phyloP scores from a whole-genome alignment of 1,140 invertebrate species.

The Lithobius niger region DNA sequence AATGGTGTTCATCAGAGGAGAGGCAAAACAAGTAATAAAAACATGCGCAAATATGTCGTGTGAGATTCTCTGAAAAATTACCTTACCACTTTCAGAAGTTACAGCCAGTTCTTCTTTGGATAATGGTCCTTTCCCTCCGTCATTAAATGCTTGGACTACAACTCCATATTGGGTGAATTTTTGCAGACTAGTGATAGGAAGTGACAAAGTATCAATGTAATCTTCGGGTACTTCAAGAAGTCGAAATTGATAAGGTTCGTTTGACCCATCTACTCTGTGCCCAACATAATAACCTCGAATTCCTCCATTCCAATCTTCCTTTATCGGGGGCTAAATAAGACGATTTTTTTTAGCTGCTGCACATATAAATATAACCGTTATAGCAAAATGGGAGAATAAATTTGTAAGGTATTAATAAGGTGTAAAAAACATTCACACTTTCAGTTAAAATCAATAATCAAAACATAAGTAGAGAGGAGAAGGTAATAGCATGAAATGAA shows the following conservation, averaged over 20 bases:
- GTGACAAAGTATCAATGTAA: conserved; percentile 5
- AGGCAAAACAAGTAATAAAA: too few relatives aligned
- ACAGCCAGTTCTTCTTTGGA: conserved; percentile 56
- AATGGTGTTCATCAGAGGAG: too few relatives aligned
- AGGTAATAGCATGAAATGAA: too few relatives aligned
- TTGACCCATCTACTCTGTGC: not conserved
- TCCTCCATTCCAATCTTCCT: not conserved
- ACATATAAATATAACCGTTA: too few relatives aligned
- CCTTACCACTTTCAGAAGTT: conserved; percentile 62
- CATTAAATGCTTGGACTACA: conserved; percentile 36
- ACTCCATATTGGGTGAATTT: conserved; percentile 35
- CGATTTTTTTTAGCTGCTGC: too few relatives aligned
- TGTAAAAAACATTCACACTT: too few relatives aligned
- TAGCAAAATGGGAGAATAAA: too few relatives aligned
- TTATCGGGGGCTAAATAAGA: not conserved
- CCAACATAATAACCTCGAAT: not conserved
- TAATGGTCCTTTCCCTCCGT: conserved; percentile 53
- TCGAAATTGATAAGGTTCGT: not conserved
- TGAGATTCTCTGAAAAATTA: too few relatives aligned
- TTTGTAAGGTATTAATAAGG: too few relatives aligned
- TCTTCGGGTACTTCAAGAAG: conserved; percentile 3
- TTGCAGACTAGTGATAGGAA: conserved; percentile 43
- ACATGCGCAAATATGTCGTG: too few relatives aligned
- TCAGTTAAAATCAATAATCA: too few relatives aligned
- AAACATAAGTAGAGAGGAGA: too few relatives aligned